phyloP scores from a whole-genome alignment of 2,888 invertebrate genomes.

The Disparrhopalites patrizii region DNA sequence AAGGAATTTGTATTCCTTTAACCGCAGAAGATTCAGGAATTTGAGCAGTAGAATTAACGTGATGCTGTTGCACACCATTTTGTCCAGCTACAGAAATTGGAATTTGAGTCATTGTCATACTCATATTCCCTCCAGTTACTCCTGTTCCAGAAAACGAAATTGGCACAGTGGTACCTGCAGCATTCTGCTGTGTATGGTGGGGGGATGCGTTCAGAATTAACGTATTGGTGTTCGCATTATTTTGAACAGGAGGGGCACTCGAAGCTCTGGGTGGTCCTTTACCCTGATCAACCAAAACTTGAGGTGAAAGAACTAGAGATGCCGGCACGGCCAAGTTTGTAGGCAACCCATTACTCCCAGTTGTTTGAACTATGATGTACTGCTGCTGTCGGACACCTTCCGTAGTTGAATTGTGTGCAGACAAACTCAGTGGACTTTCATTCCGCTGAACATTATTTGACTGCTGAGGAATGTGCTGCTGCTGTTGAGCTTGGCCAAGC shows the following conservation, averaged over 20 bases:
- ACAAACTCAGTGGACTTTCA: conserved; percentile 14
- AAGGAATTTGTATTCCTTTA: conserved; percentile 24
- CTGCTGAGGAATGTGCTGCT: conserved; percentile 8
- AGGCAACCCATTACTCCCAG: conserved; percentile 47
- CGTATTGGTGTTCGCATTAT: conserved; percentile 23
- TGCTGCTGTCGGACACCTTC: conserved; percentile 44
- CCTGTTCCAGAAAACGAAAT: conserved; percentile 27
- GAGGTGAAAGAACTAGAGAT: conserved; percentile 42
- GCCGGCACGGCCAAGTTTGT: conserved; percentile 48
- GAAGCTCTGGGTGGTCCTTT: conserved; percentile 71
- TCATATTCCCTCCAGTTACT: not conserved
- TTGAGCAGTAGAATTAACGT: conserved; percentile 14
- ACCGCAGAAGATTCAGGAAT: conserved; percentile 17
- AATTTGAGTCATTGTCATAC: conserved; percentile 24
- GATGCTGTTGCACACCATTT: conserved; percentile 29
- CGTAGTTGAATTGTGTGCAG: not conserved
- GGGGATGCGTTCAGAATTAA: conserved; percentile 20
- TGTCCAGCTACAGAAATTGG: conserved; percentile 21
- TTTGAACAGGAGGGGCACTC: conserved; percentile 71
- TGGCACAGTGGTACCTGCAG: conserved; percentile 1
- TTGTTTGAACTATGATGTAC: conserved; percentile 47
- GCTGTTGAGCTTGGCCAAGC: not conserved
- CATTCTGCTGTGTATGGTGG: conserved; percentile 22
- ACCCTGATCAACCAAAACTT: conserved; percentile 43
- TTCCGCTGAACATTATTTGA: conserved; percentile 10